phyloP scores from a whole-genome alignment of 2,797 vertebrate genomes.

The Anguilla obscura region DNA sequence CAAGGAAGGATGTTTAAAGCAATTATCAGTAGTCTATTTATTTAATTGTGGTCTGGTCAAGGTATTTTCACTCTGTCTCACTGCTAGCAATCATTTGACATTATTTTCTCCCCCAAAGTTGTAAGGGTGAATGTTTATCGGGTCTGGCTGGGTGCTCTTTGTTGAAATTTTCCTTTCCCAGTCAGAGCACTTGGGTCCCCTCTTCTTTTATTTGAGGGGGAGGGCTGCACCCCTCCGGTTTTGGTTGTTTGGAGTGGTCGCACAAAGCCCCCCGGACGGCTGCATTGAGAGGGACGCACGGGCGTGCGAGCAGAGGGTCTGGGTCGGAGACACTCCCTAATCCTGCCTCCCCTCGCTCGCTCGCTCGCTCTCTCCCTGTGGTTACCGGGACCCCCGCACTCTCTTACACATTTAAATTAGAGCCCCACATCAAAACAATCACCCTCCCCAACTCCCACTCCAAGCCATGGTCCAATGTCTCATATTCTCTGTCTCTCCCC shows the following conservation, averaged over 20 bases:
- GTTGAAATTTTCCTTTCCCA: slow-evolving; percentile 10
- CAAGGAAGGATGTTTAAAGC: background rate
- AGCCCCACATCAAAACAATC: slow-evolving; percentile 15
- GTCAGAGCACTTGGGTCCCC: background rate
- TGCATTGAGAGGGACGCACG: background rate
- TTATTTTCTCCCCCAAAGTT: background rate
- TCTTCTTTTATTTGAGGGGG: background rate
- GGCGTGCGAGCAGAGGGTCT: background rate
- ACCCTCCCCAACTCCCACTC: background rate
- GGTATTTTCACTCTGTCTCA: background rate
- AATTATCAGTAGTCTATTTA: background rate
- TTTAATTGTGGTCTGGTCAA: slow-evolving; percentile 6
- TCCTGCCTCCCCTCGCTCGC: slow-evolving; percentile 4
- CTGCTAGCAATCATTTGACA: background rate
- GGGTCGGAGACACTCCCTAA: background rate
- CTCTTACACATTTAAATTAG: slow-evolving; percentile 23
- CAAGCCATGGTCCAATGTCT: slow-evolving; percentile 5
- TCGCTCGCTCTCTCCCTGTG: background rate
- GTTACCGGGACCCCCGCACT: background rate
- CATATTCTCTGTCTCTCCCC: slow-evolving; percentile 28
- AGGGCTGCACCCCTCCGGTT: background rate
- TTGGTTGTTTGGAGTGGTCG: slow-evolving; percentile 8
- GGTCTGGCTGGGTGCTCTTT: background rate
- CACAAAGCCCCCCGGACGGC: slow-evolving; percentile 15
- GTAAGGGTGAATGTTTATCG: background rate